A percentile compares a stretch with the other conserved stretches of the same genome.
Evolutionary conservation across 2,888 invertebrate genomes (phyloP).

Genomic region (Fragum fragum): DNA sequence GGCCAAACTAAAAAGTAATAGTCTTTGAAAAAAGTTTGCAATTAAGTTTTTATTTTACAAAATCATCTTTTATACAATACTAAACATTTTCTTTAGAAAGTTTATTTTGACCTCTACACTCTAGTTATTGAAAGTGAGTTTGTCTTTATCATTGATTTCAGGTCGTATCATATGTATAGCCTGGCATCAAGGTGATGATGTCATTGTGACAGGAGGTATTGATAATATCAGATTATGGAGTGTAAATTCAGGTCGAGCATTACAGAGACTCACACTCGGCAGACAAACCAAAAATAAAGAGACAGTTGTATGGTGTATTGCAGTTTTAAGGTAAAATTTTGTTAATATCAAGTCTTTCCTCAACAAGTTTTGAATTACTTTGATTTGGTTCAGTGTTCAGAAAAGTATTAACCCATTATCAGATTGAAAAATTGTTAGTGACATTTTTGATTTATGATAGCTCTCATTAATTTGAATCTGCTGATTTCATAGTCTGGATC

Average conservation of each 20-base stretch:
- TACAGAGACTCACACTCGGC: conserved; percentile 93
- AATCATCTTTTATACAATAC: too few species aligned
- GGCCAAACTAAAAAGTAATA: too few species aligned
- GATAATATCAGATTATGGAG: conserved; percentile 96
- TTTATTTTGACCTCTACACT: neutral
- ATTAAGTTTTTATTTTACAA: neutral
- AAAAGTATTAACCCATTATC: too few species aligned
- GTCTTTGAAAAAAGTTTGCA: too few species aligned
- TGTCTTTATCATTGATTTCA: conserved; percentile 76
- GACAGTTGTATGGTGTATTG: conserved; percentile 94
- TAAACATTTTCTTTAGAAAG: neutral
- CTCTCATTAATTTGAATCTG: too few species aligned
- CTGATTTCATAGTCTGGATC: too few species aligned
- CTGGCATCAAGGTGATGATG: conserved; percentile 92
- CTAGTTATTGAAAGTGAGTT: too few species aligned
- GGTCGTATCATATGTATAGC: conserved; percentile 94
- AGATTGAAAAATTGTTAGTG: too few species aligned
- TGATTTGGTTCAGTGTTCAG: too few species aligned
- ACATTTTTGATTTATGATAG: too few species aligned
- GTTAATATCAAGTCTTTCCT: too few species aligned
- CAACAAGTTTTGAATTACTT: too few species aligned
- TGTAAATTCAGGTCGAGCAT: conserved; percentile 93
- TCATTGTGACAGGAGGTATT: conserved; percentile 92
- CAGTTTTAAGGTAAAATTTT: conserved; percentile 89
- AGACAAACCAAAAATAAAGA: conserved; percentile 90